Base-by-base conservation (phyloP, 1,140 invertebrate species). In the Triops cancriformis region DNA sequence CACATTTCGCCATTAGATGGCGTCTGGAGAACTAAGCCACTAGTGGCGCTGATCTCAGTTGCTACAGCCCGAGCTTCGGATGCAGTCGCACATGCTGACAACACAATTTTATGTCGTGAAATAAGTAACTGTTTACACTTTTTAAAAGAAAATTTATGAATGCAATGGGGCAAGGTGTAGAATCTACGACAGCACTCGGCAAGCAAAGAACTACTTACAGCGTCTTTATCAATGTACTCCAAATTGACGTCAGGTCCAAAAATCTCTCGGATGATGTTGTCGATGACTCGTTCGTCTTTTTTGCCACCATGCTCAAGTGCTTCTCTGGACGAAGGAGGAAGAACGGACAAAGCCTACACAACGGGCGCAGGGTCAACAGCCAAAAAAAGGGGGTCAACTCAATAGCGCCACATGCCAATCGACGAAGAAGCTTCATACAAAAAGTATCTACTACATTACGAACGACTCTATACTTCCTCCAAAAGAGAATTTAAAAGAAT, bases 141-240 rank as follows among this genome's bases (percentile, higher is more conserved):
- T 37, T 2, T 37, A 37, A 37, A 37, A 37, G 7, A 37, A 37
- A 37, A 37, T 2, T 37, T 37, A 37, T 7, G 31, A 37, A 37
- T 37, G 7, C 7, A 37, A 37, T 7, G 2, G 7, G 31, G 31
- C 2, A 37, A 37, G 7, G 31, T 37, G 31, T 37, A 4, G 31
- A 37, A 37, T 37, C 31, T 37, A 37, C 31, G 31, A 37, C 31
- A 37, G 31, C 31, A 37, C 31, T 37, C 51, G 6, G 51, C 51
- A 64, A 64, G 14, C 72, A 42, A 73, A 51, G 72, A 73, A 26
- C 64, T 81, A 82, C 82, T 82, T 81, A 82, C 82, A 79, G 81
- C 79, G 76, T 82, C 82, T 79, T 82, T 82, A 80, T 83, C 82
- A 78, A 82, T 82, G 81, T 81, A 83, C 37, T 83, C 81, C 75